Base-by-base conservation (phyloP, 2,888 invertebrate genomes). In the Callyntrura guangdongensis region DNA sequence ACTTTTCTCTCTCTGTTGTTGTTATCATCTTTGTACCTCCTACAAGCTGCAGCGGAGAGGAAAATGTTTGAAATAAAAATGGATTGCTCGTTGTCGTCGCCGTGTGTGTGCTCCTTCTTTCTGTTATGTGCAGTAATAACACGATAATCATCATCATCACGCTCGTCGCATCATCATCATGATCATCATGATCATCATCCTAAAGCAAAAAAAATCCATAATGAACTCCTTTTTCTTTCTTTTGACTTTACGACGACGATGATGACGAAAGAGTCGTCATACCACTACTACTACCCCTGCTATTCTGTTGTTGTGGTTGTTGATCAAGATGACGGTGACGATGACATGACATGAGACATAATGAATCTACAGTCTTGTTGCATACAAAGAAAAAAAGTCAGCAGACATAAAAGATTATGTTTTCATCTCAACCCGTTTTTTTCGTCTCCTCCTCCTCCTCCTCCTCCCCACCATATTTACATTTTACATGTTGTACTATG, bases 211-310 rank as follows among this genome's bases (percentile, higher is more conserved):
- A 36, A 72, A 72, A 47, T 17, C 72, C 72, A 47, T 72, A 72
- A 72, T 72, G 72, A 72, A 72, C 72, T 72, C 72, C 47, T 17
- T 17, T 47, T 47, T 72, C 17, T 47, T 17, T 69, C 36, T 0
- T 69, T n/a, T 69, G 64, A 22, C 22, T 22, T 64, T n/a, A n/a
- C n/a, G 64, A 36, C n/a, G n/a, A 27, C 6, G 36, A 27, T 69
- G n/a, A n/a, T 61, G 53, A 12, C 53, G 36, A 36, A n/a, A 36
- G 36, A 36, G 36, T 36, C 6, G 36, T 36, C 2, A 36, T 36
- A 36, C 6, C 36, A 36, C 6, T 36, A 36, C 6, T 36, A 36
- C 36, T 36, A 36, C 36, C 36, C 36, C 6, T 36, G 6, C 36
- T 36, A 36, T 6, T 36, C 36, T 36, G 36, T 36, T 36, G 36